Percentiles rank a stretch among this genome's conserved stretches.
phyloP scores from a whole-genome alignment of 1,140 invertebrate genomes.

The Pseudomyrmex cubaensis region DNA sequence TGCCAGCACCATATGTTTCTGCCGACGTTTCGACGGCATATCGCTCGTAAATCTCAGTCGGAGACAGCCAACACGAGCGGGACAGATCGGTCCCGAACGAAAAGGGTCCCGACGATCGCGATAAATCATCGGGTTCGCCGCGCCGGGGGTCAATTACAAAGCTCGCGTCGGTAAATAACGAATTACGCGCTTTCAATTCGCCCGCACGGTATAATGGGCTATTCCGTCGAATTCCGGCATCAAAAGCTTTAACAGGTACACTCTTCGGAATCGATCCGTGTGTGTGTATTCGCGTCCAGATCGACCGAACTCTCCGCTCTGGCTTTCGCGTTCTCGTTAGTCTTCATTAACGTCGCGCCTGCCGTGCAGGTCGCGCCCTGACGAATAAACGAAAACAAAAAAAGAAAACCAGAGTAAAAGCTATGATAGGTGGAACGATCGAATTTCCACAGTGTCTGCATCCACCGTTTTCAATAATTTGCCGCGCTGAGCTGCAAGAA shows the following conservation, averaged over 20 bases:
- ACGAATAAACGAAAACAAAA: constrained; percentile 49
- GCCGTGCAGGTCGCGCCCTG: not conserved
- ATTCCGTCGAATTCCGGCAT: constrained; percentile 36
- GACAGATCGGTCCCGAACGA: constrained; percentile 42
- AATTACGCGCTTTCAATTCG: constrained; percentile 72
- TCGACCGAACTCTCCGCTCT: constrained; percentile 14
- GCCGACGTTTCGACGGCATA: constrained; percentile 36
- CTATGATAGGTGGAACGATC: constrained; percentile 19
- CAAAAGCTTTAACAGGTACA: constrained; percentile 4
- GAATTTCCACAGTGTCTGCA: constrained; percentile 13
- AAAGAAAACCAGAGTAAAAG: not conserved
- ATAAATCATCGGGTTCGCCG: constrained; percentile 66
- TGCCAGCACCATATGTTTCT: constrained; percentile 34
- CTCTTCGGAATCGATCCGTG: constrained; percentile 12
- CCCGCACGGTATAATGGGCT: constrained; percentile 47
- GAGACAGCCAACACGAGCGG: constrained; percentile 55
- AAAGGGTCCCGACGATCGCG: constrained; percentile 39
- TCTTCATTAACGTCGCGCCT: constrained; percentile 70
- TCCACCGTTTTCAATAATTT: constrained; percentile 7
- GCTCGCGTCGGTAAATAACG: constrained; percentile 70
- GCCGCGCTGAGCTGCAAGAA: constrained; percentile 4
- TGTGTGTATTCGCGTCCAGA: not conserved
- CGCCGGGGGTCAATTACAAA: constrained; percentile 64
- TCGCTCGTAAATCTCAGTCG: constrained; percentile 61
- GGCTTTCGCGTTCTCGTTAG: constrained; percentile 62